phyloP scores from a whole-genome alignment of 1,140 invertebrate genomes.

The Leptonema lineaticorne region DNA sequence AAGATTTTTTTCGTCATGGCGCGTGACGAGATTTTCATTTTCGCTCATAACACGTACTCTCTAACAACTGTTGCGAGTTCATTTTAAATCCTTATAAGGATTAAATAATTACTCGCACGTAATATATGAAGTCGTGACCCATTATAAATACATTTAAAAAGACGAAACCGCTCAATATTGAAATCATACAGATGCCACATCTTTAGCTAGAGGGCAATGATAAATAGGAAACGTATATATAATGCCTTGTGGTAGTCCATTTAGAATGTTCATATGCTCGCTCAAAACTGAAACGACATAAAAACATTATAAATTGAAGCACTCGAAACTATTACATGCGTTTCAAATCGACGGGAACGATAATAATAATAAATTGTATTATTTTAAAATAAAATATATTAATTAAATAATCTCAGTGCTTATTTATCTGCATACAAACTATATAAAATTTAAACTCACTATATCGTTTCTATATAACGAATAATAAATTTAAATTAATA shows the following conservation, averaged over 20 bases:
- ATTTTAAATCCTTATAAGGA: conserved; percentile 16
- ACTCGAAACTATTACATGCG: background rate
- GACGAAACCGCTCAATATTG: background rate
- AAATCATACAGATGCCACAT: conserved; percentile 1
- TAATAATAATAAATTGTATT: too few relatives aligned
- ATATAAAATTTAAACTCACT: too few relatives aligned
- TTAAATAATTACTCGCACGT: conserved; percentile 24
- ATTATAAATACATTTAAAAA: conserved; percentile 8
- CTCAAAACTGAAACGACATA: too few relatives aligned
- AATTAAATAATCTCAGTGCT: too few relatives aligned
- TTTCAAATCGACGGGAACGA: background rate
- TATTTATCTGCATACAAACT: too few relatives aligned
- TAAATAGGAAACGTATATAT: conserved; percentile 8
- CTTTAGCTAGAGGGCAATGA: conserved; percentile 17
- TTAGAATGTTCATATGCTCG: background rate
- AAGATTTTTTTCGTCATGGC: background rate
- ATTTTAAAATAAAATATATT: too few relatives aligned
- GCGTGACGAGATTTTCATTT: conserved; percentile 3
- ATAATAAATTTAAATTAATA: too few relatives aligned
- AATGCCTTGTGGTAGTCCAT: conserved; percentile 1
- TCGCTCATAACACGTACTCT: background rate
- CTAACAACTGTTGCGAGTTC: conserved; percentile 16
- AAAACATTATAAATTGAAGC: too few relatives aligned
- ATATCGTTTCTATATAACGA: too few relatives aligned
- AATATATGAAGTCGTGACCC: conserved; percentile 13